phyloP scores from a whole-genome alignment of 2,888 invertebrate genomes.

The Limenitis arthemis region DNA sequence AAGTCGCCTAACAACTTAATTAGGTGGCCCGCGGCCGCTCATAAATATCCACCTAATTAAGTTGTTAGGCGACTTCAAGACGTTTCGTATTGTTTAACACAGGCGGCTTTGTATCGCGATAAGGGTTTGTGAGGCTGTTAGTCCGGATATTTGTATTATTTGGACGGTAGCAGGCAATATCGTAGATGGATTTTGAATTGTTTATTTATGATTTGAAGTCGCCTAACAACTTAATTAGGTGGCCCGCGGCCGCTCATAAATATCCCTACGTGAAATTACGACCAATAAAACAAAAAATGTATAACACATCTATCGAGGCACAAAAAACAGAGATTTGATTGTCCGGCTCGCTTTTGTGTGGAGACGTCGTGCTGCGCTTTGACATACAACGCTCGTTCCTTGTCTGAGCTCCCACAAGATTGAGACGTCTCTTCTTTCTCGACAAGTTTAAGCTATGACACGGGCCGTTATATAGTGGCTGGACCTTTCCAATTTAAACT shows the following conservation, averaged over 20 bases:
- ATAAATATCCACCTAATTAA: conserved; percentile 71
- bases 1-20: conserved; percentile 72
- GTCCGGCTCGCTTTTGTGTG: conserved; percentile 62
- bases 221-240: conserved; percentile 72
- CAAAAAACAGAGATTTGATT: conserved; percentile 65
- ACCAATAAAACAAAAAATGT: conserved; percentile 69
- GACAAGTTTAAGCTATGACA: conserved; percentile 21
- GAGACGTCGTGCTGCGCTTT: conserved; percentile 58
- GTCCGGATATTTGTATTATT: conserved; percentile 47
- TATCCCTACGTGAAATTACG: conserved; percentile 69
- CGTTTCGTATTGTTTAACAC: conserved; percentile 60
- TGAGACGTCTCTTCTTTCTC: conserved; percentile 31
- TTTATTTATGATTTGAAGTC: conserved; percentile 17
- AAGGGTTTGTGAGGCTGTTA: conserved; percentile 47
- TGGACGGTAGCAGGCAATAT: conserved; percentile 51
- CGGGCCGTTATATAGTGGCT: conserved; percentile 19
- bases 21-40: conserved; percentile 66
- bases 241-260: conserved; percentile 68
- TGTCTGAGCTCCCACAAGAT: conserved; percentile 30
- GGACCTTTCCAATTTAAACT: conserved; percentile 13
- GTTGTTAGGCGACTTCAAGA: conserved; percentile 49
- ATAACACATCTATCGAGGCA: conserved; percentile 70
- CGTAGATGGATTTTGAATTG: conserved; percentile 6
- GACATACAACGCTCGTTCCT: conserved; percentile 26
- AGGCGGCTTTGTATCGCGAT: conserved; percentile 52